Base-by-base conservation (phyloP, 2,888 invertebrate species). In the Julus scandinavius region DNA sequence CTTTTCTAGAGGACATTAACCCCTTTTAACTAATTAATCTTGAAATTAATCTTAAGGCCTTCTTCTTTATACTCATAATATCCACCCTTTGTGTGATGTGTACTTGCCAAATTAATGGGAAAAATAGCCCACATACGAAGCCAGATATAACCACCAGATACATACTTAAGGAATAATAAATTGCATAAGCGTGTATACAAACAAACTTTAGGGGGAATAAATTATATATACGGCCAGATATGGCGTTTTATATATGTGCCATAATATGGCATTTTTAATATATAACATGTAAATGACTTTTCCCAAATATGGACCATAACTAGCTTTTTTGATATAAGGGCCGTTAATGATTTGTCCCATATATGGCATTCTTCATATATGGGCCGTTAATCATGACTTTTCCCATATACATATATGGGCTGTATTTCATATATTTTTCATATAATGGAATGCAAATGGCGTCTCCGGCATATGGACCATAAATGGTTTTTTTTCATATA, bases 11-110 rank as follows among this genome's bases (percentile, higher is more conserved):
- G 72, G 72, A 72, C 72, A 29, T 29, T 72, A 72, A 72, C 72
- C 72, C 72, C 72, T 72, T 29, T 72, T 72, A 72, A 72, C 72
- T 72, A 72, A 72, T 72, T 72, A 72, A 72, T 72, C 72, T 72
- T 72, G 72, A 72, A 72, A 72, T 72, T 72, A 72, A 72, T 72
- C 72, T 72, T 72, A 72, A 72, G 72, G 72, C 72, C 29, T 29
- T 72, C 72, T 29, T 72, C 72, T 29, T 72, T 29, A 29, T 11
- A 11, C 72, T 29, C 72, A 72, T 72, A 72, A 72, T 29, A 72
- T 72, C 29, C 72, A 72, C 29, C 72, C 72, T 72, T 72, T 72
- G 72, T 72, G 72, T 72, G 72, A 72, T 72, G 29, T 29, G 29
- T 72, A 72, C 29, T 72, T 72, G 72, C 29, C 72, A 72, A 29